phyloP scores from a whole-genome alignment of 2,888 invertebrate species.

The Clanis bilineata region DNA sequence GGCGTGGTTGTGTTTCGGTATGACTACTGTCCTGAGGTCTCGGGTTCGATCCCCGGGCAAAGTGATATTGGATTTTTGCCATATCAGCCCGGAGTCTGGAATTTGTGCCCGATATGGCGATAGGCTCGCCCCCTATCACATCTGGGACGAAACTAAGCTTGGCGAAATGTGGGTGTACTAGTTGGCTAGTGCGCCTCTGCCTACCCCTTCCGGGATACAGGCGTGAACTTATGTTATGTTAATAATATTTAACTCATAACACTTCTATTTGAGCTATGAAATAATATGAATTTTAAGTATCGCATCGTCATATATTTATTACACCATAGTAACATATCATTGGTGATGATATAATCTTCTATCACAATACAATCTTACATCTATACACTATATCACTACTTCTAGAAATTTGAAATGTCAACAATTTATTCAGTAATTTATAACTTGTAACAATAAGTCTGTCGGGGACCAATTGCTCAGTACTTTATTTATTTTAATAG shows the following conservation, averaged over 20 bases:
- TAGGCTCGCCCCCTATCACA: too few species aligned
- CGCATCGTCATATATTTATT: slow-evolving; percentile 33
- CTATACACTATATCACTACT: slow-evolving; percentile 7
- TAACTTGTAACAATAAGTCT: background rate
- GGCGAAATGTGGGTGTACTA: too few species aligned
- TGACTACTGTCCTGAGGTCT: too few species aligned
- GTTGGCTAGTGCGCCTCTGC: too few species aligned
- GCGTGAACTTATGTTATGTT: too few species aligned
- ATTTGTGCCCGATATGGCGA: too few species aligned
- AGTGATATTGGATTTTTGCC: too few species aligned
- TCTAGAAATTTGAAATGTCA: slow-evolving; percentile 1
- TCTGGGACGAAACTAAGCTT: too few species aligned
- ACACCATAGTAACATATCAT: slow-evolving; percentile 25
- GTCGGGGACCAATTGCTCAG: background rate
- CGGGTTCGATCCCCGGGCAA: too few species aligned
- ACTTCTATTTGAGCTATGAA: background rate
- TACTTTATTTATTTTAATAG: background rate
- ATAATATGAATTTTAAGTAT: background rate
- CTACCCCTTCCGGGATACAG: too few species aligned
- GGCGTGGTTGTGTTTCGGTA: too few species aligned
- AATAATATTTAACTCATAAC: background rate
- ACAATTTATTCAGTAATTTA: background rate
- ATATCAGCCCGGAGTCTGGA: too few species aligned
- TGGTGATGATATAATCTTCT: slow-evolving; percentile 10
- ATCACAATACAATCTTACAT: slow-evolving; percentile 10